Evolutionary conservation across 2,888 invertebrate genomes (phyloP).

Genomic region (Exocentrus adspersus): DNA sequence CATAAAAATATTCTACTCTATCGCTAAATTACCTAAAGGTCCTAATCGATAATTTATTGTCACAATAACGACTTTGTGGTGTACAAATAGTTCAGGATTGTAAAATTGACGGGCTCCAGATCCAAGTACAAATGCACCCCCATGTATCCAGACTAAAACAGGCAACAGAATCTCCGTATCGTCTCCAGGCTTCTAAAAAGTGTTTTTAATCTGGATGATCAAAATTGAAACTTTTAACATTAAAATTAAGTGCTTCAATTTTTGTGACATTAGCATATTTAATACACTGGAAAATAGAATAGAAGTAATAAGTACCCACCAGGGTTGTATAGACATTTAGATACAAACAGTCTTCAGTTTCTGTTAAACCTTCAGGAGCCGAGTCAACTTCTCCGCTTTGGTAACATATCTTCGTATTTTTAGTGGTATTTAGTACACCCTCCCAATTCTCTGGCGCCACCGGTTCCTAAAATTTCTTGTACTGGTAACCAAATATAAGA

Average conservation of each 20-base stretch:
- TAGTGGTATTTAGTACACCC: slow-evolving; percentile 29
- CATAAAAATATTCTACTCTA: not conserved
- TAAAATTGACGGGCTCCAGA: slow-evolving; percentile 31
- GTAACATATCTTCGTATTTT: slow-evolving; percentile 39
- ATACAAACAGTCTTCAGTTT: slow-evolving; percentile 4
- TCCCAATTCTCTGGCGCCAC: slow-evolving; percentile 23
- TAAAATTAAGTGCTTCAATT: not conserved
- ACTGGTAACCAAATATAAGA: not conserved
- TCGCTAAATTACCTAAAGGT: slow-evolving; percentile 15
- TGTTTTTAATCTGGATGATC: too few species aligned
- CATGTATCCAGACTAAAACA: slow-evolving; percentile 50
- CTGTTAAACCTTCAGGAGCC: not conserved
- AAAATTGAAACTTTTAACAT: too few species aligned
- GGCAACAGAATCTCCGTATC: slow-evolving; percentile 25
- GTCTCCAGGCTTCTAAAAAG: slow-evolving; percentile 25
- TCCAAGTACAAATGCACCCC: slow-evolving; percentile 42
- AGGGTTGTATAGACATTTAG: not conserved
- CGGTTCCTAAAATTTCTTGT: not conserved
- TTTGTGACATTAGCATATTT: too few species aligned
- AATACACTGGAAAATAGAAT: too few species aligned
- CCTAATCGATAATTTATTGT: slow-evolving; percentile 43
- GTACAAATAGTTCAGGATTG: slow-evolving; percentile 42
- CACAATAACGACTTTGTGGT: slow-evolving; percentile 40
- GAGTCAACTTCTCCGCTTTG: not conserved
- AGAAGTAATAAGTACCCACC: not conserved